phyloP scores from a whole-genome alignment of 2,888 invertebrate species.

The Hydraecia micacea region DNA sequence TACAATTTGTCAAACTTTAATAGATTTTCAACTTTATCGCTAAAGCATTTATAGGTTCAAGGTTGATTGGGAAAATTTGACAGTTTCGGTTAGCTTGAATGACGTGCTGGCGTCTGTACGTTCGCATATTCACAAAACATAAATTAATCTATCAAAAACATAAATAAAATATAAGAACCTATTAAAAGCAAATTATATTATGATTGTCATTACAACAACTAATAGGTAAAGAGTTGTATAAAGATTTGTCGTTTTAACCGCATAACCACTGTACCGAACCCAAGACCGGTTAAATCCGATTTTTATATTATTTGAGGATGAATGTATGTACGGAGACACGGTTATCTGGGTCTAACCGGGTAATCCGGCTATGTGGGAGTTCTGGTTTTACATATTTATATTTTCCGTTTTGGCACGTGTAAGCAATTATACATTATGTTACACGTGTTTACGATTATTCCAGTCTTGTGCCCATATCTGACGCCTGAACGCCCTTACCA shows the following conservation, averaged over 20 bases:
- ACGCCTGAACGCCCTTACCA: too few relatives aligned
- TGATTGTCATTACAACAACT: neutral
- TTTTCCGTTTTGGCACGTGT: conserved; percentile 6
- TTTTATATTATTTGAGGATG: neutral
- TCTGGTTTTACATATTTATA: conserved; percentile 31
- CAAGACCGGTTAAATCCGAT: neutral
- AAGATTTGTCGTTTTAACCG: neutral
- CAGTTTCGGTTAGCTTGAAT: too few relatives aligned
- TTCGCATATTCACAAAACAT: too few relatives aligned
- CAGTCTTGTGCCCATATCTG: neutral
- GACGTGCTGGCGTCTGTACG: too few relatives aligned
- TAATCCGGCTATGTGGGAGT: conserved; percentile 16
- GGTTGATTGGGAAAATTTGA: too few relatives aligned
- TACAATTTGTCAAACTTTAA: too few relatives aligned
- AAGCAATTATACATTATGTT: neutral
- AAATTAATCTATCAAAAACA: too few relatives aligned
- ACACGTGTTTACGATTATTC: neutral
- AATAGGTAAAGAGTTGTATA: neutral
- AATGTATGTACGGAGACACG: neutral
- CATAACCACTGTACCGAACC: neutral
- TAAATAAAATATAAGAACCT: too few relatives aligned
- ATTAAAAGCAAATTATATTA: too few relatives aligned
- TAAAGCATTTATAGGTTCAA: too few relatives aligned
- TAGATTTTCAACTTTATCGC: too few relatives aligned
- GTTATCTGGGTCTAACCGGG: conserved; percentile 18